phyloP scores from a whole-genome alignment of 2,797 vertebrate genomes.

The Gobio occitaniae region DNA sequence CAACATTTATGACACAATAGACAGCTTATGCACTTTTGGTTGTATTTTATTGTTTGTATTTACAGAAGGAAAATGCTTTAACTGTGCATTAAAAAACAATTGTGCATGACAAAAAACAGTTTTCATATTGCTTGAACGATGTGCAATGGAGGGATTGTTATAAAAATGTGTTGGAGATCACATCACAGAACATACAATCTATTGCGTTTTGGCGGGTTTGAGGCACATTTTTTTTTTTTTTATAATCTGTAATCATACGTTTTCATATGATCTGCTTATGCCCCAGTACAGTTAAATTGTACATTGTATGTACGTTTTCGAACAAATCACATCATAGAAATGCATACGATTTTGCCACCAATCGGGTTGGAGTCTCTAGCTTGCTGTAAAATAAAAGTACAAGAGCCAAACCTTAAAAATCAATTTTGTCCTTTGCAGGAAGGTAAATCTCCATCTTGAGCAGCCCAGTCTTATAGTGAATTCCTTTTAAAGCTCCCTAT shows the following conservation, averaged over 20 bases:
- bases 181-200: background rate
- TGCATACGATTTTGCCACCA: background rate
- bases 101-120: background rate
- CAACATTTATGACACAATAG: background rate
- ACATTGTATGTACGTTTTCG: background rate
- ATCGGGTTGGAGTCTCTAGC: background rate
- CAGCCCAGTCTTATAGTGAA: constrained; percentile 55
- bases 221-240: no score
- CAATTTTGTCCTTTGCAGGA: background rate
- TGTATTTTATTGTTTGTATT: background rate
- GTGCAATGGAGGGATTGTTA: background rate
- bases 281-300: background rate
- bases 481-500: constrained; percentile 62
- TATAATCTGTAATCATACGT: background rate
- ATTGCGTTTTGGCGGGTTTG: no score
- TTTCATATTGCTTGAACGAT: background rate
- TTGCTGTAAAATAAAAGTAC: background rate
- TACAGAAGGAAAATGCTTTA: background rate
- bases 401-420: background rate
- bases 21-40: background rate
- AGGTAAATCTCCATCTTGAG: background rate
- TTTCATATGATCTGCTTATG: background rate
- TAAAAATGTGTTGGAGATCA: background rate
- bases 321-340: background rate
- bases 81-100: background rate